Evolutionary conservation across 2,888 invertebrate species (phyloP).

Genomic region (Gibbula magus): DNA sequence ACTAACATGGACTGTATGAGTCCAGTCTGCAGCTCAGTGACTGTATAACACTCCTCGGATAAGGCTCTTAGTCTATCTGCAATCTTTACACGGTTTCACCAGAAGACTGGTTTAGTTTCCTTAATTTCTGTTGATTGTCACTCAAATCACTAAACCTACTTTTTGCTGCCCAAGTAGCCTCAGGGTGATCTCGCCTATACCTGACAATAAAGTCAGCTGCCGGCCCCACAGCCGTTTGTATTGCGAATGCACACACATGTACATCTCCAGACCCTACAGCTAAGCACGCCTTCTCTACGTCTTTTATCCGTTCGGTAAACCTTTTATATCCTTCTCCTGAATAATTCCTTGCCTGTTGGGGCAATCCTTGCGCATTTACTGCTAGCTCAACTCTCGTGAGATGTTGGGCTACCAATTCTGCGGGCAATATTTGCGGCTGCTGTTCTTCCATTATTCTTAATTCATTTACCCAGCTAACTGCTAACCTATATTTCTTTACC

Average conservation of each 20-base stretch:
- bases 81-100: neutral
- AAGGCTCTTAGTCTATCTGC: neutral
- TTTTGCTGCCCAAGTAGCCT: neutral
- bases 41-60: neutral
- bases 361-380: neutral
- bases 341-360: neutral
- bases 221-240: neutral
- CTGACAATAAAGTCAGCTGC: neutral
- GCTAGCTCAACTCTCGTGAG: neutral
- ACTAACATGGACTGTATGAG: neutral
- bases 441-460: too few relatives aligned
- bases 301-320: constrained; percentile 10
- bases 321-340: neutral
- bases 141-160: neutral
- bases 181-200: neutral
- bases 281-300: neutral
- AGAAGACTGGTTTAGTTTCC: neutral
- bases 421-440: neutral
- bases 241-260: neutral
- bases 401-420: neutral
- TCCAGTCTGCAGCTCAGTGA: neutral
- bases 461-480: too few relatives aligned
- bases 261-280: neutral
- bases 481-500: too few relatives aligned
- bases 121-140: neutral